Evolutionary conservation across 2,888 invertebrate species (phyloP).

Genomic region (Liposcelis brunnea): DNA sequence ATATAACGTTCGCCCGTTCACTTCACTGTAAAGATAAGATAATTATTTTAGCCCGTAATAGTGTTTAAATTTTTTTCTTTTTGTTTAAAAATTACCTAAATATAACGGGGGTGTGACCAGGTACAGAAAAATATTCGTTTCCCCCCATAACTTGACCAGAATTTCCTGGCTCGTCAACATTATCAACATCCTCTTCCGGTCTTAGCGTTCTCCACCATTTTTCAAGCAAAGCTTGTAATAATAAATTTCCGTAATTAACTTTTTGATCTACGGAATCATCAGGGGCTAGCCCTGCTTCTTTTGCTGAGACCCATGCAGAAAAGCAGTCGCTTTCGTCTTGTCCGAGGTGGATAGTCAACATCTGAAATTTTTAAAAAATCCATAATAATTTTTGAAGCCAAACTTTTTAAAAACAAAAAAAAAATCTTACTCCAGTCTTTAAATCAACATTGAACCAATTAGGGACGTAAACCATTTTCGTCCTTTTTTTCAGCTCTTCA

Average conservation of each 20-base stretch:
- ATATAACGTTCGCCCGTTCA: conserved; percentile 87
- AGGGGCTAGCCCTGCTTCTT: conserved; percentile 74
- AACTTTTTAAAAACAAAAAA: neutral
- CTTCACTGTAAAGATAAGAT: conserved; percentile 47
- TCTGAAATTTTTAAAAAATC: conserved; percentile 31
- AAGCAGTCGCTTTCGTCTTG: conserved; percentile 97
- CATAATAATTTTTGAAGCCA: conserved; percentile 1
- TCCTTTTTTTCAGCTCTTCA: conserved; percentile 77
- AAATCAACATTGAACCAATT: conserved; percentile 99
- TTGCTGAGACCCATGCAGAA: conserved; percentile 95
- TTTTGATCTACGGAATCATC: conserved; percentile 57
- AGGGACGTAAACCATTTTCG: conserved; percentile 88
- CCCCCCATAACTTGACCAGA: conserved; percentile 26
- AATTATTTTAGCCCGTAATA: neutral
- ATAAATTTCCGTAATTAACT: conserved; percentile 89
- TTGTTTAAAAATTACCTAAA: conserved; percentile 44
- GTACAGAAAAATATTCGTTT: conserved; percentile 68
- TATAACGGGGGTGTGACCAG: conserved; percentile 90
- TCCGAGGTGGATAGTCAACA: conserved; percentile 91
- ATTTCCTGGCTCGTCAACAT: conserved; percentile 32
- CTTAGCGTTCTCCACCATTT: conserved; percentile 71
- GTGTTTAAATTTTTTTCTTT: conserved; percentile 4
- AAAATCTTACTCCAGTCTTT: conserved; percentile 72
- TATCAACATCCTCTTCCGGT: conserved; percentile 53
- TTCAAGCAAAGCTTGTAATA: conserved; percentile 86